phyloP scores from a whole-genome alignment of 1,140 invertebrate genomes.

The Halictus rubicundus region DNA sequence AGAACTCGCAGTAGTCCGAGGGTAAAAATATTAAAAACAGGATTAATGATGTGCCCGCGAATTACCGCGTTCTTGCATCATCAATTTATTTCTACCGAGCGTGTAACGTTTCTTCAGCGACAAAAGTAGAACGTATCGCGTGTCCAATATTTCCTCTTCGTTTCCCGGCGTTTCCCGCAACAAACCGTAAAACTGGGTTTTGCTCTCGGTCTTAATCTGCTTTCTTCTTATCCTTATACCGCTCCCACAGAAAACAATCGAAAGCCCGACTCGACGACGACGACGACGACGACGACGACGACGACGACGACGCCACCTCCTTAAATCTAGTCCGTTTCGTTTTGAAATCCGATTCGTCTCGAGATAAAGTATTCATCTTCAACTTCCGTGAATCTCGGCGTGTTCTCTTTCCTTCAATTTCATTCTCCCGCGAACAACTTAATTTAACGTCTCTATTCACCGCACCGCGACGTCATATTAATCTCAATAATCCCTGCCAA shows the following conservation, averaged over 20 bases:
- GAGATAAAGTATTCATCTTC: slow-evolving; percentile 10
- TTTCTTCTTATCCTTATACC: slow-evolving; percentile 24
- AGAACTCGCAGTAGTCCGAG: too few species aligned
- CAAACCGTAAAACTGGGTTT: slow-evolving; percentile 33
- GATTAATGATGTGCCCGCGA: too few species aligned
- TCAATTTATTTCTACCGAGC: too few species aligned
- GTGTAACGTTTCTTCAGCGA: too few species aligned
- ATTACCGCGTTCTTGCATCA: too few species aligned
- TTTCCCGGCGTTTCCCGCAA: background rate
- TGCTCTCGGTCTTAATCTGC: slow-evolving; percentile 28
- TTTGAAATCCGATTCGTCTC: slow-evolving; percentile 20
- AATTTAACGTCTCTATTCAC: background rate
- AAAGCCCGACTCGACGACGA: slow-evolving; percentile 8
- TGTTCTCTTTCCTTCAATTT: background rate
- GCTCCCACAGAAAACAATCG: background rate
- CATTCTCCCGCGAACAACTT: background rate
- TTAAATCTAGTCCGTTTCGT: slow-evolving; percentile 22
- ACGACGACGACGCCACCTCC: background rate
- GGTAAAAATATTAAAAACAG: too few species aligned
- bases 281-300: too few species aligned
- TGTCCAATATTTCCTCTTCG: background rate
- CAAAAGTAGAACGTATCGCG: background rate
- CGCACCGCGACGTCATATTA: background rate
- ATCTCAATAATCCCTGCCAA: background rate
- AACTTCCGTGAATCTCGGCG: slow-evolving; percentile 11